Conservation (phyloP, 2,888 invertebrate genomes). For the Pemphredon lugubris region DNA sequence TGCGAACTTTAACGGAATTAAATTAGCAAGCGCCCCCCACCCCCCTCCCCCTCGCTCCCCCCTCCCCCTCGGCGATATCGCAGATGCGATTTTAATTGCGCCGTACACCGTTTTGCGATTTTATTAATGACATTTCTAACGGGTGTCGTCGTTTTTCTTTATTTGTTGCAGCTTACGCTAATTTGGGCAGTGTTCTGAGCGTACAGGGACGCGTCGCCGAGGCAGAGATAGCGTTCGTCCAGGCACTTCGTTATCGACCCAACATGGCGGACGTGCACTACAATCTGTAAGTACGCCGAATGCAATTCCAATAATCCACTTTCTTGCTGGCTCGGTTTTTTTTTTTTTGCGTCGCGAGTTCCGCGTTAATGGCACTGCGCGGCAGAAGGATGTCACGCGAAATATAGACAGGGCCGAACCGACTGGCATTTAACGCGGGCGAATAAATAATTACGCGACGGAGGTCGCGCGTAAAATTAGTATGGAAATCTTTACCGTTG, state of each 20-base stretch:
- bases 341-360: slow-evolving; percentile 7
- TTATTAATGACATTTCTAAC: slow-evolving; percentile 9
- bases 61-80: no score
- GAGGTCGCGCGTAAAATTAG: not conserved
- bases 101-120: not conserved
- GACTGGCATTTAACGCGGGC: not conserved
- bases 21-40: not conserved
- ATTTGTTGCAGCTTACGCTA: slow-evolving; percentile 92
- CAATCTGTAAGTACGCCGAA: slow-evolving; percentile 92
- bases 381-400: not conserved
- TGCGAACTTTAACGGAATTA: not conserved
- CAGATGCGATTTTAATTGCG: not conserved
- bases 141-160: slow-evolving; percentile 40
- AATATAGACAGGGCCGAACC: not conserved
- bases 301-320: slow-evolving; percentile 53
- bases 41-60: no score
- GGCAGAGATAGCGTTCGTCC: slow-evolving; percentile 95
- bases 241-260: slow-evolving; percentile 93
- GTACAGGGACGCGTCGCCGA: slow-evolving; percentile 92
- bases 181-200: slow-evolving; percentile 97
- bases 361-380: slow-evolving; percentile 26
- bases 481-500: not conserved
- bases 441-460: not conserved
- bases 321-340: slow-evolving; percentile 7
- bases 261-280: slow-evolving; percentile 99